Evolutionary conservation across 1,140 invertebrate genomes (phyloP).

Genomic region (Nomia melanderi): DNA sequence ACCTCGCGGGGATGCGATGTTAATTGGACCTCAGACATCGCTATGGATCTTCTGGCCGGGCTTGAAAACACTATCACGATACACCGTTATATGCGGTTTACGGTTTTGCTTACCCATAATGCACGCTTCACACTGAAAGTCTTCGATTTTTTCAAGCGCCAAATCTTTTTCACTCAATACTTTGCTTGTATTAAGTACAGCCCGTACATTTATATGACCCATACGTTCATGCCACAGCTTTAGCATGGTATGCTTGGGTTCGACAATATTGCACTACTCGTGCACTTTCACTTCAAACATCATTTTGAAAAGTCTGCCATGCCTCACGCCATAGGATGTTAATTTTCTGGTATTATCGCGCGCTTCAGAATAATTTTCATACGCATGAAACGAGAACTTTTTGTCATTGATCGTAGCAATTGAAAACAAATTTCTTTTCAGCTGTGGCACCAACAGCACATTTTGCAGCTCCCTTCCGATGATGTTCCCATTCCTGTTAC

Average conservation of each 20-base stretch:
- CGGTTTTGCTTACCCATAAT: conserved; percentile 69
- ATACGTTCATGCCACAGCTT: conserved; percentile 18
- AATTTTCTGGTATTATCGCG: neutral
- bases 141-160: too few species aligned
- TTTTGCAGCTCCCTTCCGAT: too few species aligned
- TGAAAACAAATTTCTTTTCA: conserved; percentile 36
- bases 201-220: conserved; percentile 19
- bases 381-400: too few species aligned
- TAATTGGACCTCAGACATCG: conserved; percentile 79
- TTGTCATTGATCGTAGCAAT: too few species aligned
- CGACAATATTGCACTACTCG: neutral
- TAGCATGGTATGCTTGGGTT: neutral
- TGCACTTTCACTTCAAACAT: conserved; percentile 1
- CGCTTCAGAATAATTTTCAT: conserved; percentile 7
- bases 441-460: conserved; percentile 19
- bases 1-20: conserved; percentile 67
- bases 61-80: too few species aligned
- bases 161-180: neutral
- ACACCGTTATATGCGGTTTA: conserved; percentile 48
- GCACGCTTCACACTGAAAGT: too few species aligned
- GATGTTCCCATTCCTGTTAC: too few species aligned
- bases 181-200: neutral
- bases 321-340: neutral
- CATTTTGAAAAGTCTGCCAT: neutral
- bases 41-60: conserved; percentile 74